Conservation (phyloP, 2,797 vertebrate species). For the Melanotaenia maccullochi region DNA sequence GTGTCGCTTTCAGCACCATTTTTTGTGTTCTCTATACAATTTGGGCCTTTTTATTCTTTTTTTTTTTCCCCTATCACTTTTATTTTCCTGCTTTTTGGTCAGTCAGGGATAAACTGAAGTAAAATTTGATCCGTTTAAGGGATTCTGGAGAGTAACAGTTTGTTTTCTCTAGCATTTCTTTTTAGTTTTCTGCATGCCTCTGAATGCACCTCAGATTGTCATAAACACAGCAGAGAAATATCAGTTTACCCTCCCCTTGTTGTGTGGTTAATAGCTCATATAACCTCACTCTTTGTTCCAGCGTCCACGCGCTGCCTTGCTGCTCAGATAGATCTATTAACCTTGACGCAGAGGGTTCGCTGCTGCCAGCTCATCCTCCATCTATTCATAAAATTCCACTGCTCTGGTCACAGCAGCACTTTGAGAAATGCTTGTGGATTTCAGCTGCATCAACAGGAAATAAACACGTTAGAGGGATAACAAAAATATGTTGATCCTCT, state of each 20-base stretch:
- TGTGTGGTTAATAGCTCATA: constrained; percentile 28
- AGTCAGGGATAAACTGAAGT: too few relatives aligned
- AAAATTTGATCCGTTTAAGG: too few relatives aligned
- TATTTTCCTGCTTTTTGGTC: too few relatives aligned
- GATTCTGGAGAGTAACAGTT: background rate
- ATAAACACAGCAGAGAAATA: background rate
- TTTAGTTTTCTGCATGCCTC: too few relatives aligned
- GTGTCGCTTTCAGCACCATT: too few relatives aligned
- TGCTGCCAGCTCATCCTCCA: constrained; percentile 10
- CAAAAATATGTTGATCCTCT: too few relatives aligned
- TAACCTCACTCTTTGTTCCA: constrained; percentile 22
- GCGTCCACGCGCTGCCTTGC: constrained; percentile 17
- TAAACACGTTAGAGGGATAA: too few relatives aligned
- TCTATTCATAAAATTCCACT: background rate
- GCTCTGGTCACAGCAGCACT: background rate
- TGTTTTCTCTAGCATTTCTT: too few relatives aligned
- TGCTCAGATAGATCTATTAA: constrained; percentile 47
- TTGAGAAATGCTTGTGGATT: background rate
- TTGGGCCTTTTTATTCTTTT: too few relatives aligned
- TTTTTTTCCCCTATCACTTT: too few relatives aligned
- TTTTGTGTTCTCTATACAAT: too few relatives aligned
- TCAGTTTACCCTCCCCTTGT: background rate
- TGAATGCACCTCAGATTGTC: background rate
- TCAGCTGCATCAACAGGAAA: background rate
- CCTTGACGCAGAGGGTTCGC: constrained; percentile 14